Percentiles rank a stretch among this genome's conserved stretches.
Conservation (phyloP, 2,888 invertebrate species). For the Corythucha ciliata region DNA sequence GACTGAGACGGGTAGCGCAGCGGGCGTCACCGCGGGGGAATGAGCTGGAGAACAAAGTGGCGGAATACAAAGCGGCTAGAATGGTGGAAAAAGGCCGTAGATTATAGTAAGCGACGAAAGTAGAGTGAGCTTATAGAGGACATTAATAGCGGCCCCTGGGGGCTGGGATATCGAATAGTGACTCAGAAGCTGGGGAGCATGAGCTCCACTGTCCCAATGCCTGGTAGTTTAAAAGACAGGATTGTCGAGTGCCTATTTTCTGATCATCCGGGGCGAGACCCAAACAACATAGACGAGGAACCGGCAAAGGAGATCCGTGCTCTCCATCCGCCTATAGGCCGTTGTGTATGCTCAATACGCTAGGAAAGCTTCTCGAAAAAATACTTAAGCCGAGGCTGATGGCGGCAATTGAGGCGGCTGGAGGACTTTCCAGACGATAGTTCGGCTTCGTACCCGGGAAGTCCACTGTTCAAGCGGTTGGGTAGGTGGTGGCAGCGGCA, state of each 20-base stretch:
- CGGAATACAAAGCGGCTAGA: conserved; percentile 3
- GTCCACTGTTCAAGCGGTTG: too few species aligned
- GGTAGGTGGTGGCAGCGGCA: too few species aligned
- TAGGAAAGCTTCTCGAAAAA: too few species aligned
- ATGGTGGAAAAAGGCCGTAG: not conserved
- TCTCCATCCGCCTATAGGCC: conserved; percentile 16
- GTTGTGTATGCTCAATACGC: conserved; percentile 17
- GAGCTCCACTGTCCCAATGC: not conserved
- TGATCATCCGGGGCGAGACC: conserved; percentile 4
- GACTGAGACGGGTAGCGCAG: not conserved
- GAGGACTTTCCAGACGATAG: too few species aligned
- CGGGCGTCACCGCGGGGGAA: too few species aligned
- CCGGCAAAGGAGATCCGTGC: conserved; percentile 14
- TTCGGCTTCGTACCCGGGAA: too few species aligned
- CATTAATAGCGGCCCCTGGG: conserved; percentile 25
- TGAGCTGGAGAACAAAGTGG: not conserved
- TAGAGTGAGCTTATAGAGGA: conserved; percentile 32
- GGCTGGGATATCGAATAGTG: conserved; percentile 11
- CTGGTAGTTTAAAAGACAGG: not conserved
- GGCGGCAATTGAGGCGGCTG: too few species aligned
- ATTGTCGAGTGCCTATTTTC: conserved; percentile 16
- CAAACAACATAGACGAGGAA: too few species aligned
- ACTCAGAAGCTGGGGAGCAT: conserved; percentile 15
- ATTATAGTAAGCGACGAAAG: conserved; percentile 24
- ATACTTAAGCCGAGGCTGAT: too few species aligned